Percentiles rank a stretch among this genome's conserved stretches.
Conservation (phyloP, 2,797 vertebrate genomes). For the Rhinogobio ventralis region DNA sequence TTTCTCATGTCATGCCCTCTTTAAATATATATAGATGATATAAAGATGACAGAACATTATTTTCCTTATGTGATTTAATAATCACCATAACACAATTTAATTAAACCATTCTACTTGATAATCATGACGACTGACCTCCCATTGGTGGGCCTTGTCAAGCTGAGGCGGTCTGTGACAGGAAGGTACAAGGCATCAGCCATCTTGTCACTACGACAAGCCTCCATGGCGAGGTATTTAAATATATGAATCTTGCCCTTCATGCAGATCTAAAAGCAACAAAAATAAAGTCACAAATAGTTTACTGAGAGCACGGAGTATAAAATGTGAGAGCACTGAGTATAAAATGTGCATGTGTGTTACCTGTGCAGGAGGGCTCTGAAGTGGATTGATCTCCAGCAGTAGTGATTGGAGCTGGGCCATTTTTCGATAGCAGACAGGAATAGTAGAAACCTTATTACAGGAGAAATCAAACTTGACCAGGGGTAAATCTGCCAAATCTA, state of each 20-base stretch:
- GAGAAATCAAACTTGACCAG: constrained; percentile 97
- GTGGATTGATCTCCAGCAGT: constrained; percentile 92
- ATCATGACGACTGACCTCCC: constrained; percentile 80
- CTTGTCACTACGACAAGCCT: constrained; percentile 92
- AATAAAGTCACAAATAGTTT: neutral
- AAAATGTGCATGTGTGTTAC: constrained; percentile 67
- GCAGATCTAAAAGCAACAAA: constrained; percentile 82
- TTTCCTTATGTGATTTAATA: neutral
- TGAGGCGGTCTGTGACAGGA: constrained; percentile 85
- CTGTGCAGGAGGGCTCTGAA: constrained; percentile 95
- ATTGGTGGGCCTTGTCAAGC: constrained; percentile 81
- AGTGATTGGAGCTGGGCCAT: constrained; percentile 91
- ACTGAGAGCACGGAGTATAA: neutral
- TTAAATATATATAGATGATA: neutral
- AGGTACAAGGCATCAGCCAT: constrained; percentile 87
- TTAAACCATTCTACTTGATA: neutral
- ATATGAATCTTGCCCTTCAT: constrained; percentile 96
- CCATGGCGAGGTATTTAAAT: constrained; percentile 93
- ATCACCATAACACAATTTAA: neutral
- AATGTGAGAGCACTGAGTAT: neutral
- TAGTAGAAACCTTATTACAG: constrained; percentile 94
- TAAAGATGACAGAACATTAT: neutral
- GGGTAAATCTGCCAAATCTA: constrained; percentile 92
- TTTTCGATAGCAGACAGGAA: constrained; percentile 92
- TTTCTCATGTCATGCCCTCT: too few relatives aligned